These are phyloP conservation scores for Mastacembelus armatus DNA, from an alignment of 2,797 vertebrate species.

Conservation along the genomic window DNA sequence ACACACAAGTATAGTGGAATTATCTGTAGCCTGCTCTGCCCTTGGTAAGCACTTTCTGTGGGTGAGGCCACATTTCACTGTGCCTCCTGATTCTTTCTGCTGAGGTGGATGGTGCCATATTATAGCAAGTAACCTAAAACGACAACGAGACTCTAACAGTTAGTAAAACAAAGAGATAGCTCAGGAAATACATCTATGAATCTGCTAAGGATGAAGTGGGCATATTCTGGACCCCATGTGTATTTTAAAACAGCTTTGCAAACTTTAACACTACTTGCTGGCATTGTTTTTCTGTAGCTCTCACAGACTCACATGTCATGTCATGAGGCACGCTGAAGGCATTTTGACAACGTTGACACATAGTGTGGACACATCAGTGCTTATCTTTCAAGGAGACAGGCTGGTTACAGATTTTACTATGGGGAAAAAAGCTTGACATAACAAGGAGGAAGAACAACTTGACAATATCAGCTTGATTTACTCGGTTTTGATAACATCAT, in stretches of 20 bases:
- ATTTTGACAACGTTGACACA: constrained; percentile 40
- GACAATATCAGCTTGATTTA: constrained; percentile 11
- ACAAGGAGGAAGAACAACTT: background rate
- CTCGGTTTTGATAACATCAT: constrained; percentile 5
- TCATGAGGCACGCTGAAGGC: constrained; percentile 47
- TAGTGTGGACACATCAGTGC: constrained; percentile 25
- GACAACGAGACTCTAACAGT: constrained; percentile 69
- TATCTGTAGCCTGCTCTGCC: constrained; percentile 62
- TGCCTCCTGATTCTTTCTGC: constrained; percentile 63
- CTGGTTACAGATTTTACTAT: background rate
- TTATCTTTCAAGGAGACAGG: constrained; percentile 32
- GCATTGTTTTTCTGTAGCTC: constrained; percentile 18
- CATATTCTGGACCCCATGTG: constrained; percentile 21
- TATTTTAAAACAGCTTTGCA: constrained; percentile 38
- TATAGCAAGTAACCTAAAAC: constrained; percentile 79
- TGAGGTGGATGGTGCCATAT: constrained; percentile 72
- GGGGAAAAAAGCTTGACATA: background rate
- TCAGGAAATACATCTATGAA: constrained; percentile 46
- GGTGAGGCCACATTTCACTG: constrained; percentile 74
- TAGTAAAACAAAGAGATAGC: constrained; percentile 66
- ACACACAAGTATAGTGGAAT: constrained; percentile 34
- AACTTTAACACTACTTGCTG: constrained; percentile 15
- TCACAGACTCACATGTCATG: constrained; percentile 17
- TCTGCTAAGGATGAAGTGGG: constrained; percentile 20
- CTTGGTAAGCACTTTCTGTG: constrained; percentile 74